Conservation (phyloP, 2,797 vertebrate genomes). For the Lagodon rhomboides region DNA sequence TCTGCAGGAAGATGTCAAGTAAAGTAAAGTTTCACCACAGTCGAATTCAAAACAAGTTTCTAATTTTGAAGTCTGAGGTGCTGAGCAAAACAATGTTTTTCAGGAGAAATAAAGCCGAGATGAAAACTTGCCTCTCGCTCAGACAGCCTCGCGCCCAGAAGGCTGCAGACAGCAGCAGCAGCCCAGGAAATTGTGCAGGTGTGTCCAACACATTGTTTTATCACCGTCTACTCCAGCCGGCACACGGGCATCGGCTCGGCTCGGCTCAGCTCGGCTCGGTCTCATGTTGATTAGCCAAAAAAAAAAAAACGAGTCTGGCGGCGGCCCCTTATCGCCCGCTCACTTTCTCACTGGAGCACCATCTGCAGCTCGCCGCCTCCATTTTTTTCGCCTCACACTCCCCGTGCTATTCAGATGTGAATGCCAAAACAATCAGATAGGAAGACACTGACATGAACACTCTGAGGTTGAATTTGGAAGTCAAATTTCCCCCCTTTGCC, state of each 20-base stretch:
- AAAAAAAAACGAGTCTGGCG: slow-evolving; percentile 41
- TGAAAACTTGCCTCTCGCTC: slow-evolving; percentile 35
- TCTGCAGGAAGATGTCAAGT: background rate
- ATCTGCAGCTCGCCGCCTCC: slow-evolving; percentile 64
- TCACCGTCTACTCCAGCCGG: slow-evolving; percentile 48
- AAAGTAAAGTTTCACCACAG: background rate
- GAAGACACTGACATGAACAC: slow-evolving; percentile 72
- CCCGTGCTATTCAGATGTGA: slow-evolving; percentile 70
- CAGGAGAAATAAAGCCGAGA: slow-evolving; percentile 23
- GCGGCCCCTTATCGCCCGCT: slow-evolving; percentile 42
- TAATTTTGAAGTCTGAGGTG: background rate
- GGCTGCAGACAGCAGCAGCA: slow-evolving; percentile 24
- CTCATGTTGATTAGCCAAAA: slow-evolving; percentile 66
- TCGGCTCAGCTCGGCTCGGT: slow-evolving; percentile 31
- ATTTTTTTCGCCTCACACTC: slow-evolving; percentile 70
- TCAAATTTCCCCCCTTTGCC: slow-evolving; percentile 68
- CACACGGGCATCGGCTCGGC: slow-evolving; percentile 17
- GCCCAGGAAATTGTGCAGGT: slow-evolving; percentile 59
- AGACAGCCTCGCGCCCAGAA: slow-evolving; percentile 20
- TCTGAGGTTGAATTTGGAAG: slow-evolving; percentile 78
- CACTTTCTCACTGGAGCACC: slow-evolving; percentile 52
- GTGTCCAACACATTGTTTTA: slow-evolving; percentile 64
- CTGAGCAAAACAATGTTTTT: slow-evolving; percentile 24
- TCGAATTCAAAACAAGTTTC: background rate
- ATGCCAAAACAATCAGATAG: slow-evolving; percentile 81